These are phyloP conservation scores for Terebella lapidaria DNA, from an alignment of 2,888 invertebrate genomes.

Conservation along the genomic window DNA sequence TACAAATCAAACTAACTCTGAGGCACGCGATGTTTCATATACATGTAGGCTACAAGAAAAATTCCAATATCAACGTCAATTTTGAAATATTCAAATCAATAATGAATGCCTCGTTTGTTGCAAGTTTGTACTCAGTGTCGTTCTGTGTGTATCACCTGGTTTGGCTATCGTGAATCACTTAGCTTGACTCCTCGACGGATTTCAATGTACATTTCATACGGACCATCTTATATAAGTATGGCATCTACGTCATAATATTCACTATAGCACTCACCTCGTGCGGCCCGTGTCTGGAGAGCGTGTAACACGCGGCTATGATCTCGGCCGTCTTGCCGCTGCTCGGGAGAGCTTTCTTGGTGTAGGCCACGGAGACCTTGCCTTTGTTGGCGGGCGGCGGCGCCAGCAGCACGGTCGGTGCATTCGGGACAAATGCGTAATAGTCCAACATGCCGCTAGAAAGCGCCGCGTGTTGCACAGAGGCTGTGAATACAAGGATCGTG, in stretches of 20 bases:
- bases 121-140: too few relatives aligned
- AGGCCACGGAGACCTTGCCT: constrained; percentile 1
- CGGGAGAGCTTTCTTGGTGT: constrained; percentile 13
- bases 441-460: constrained; percentile 19
- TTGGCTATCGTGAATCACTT: too few relatives aligned
- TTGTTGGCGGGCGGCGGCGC: constrained; percentile 15
- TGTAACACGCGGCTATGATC: constrained; percentile 22
- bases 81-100: too few relatives aligned
- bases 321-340: constrained; percentile 16
- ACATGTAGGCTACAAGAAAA: too few relatives aligned
- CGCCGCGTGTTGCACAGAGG: constrained; percentile 17
- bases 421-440: constrained; percentile 19
- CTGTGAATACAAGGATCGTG: constrained; percentile 21
- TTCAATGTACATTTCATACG: too few relatives aligned
- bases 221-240: too few relatives aligned
- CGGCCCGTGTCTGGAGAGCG: constrained; percentile 9
- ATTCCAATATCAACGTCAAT: too few relatives aligned
- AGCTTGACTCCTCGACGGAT: too few relatives aligned
- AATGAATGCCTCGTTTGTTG: too few relatives aligned
- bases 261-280: constrained; percentile 18
- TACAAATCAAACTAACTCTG: not conserved
- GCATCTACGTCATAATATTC: too few relatives aligned
- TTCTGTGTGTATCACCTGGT: too few relatives aligned
- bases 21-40: too few relatives aligned
- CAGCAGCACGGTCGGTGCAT: constrained; percentile 20